Conservation (phyloP, 2,797 vertebrate genomes). For the Crenuchus spilurus region DNA sequence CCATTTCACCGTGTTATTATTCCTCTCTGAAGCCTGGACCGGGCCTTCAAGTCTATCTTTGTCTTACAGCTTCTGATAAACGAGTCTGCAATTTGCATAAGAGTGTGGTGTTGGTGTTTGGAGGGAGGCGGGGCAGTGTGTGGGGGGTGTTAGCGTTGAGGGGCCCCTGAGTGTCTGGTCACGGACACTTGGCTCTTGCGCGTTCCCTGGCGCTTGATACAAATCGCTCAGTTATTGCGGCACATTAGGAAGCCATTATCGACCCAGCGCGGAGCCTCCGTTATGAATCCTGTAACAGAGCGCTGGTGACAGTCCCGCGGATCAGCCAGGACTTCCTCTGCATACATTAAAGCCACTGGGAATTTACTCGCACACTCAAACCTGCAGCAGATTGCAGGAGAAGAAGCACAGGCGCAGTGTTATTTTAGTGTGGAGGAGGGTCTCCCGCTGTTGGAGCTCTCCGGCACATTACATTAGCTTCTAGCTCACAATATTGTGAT, state of each 20-base stretch:
- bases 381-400: too few species aligned
- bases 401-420: too few species aligned
- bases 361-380: too few species aligned
- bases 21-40: conserved; percentile 22
- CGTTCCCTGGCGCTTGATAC: conserved; percentile 42
- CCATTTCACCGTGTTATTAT: conserved; percentile 10
- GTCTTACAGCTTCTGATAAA: conserved; percentile 53
- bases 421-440: too few species aligned
- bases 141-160: neutral
- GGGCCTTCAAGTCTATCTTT: conserved; percentile 50
- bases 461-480: too few species aligned
- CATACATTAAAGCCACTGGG: conserved; percentile 25
- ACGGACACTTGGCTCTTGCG: conserved; percentile 31
- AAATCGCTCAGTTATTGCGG: conserved; percentile 25
- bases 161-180: conserved; percentile 37
- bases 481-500: too few species aligned
- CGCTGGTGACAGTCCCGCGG: conserved; percentile 11
- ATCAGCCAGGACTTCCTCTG: conserved; percentile 22
- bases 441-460: too few species aligned
- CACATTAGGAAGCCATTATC: conserved; percentile 41
- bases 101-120: conserved; percentile 30
- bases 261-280: neutral
- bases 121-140: neutral
- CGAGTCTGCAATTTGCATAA: conserved; percentile 53
- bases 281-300: conserved; percentile 14